Conservation (phyloP, 1,140 invertebrate genomes). For the Drosophila pseudoananassae region DNA sequence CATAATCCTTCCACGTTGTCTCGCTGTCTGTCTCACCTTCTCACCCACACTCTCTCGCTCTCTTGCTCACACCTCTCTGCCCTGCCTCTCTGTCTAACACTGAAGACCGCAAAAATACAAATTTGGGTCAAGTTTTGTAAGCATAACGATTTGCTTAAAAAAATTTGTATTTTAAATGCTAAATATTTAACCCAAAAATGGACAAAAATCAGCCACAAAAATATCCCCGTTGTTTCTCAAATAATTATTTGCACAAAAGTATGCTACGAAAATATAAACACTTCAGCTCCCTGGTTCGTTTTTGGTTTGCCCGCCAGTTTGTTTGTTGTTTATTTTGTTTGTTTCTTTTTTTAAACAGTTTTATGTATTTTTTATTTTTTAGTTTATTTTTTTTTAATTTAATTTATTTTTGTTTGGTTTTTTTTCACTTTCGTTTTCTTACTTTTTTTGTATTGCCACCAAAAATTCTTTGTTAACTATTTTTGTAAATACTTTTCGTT, state of each 20-base stretch:
- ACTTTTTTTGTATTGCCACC: conserved; percentile 15
- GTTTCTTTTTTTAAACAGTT: conserved; percentile 5
- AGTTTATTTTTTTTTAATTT: neutral
- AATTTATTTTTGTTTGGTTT: neutral
- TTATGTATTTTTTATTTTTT: neutral
- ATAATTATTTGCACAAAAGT: conserved; percentile 43
- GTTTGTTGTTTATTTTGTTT: conserved; percentile 12
- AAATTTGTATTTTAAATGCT: neutral
- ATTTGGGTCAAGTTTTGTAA: conserved; percentile 79
- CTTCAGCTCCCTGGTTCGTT: conserved; percentile 36
- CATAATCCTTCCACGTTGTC: conserved; percentile 79
- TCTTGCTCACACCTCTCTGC: neutral
- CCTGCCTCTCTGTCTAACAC: conserved; percentile 14
- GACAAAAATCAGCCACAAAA: too few relatives aligned
- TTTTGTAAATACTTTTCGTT: neutral
- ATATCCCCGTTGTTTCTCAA: neutral
- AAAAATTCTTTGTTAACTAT: neutral
- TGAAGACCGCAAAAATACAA: conserved; percentile 69
- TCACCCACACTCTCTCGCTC: conserved; percentile 1
- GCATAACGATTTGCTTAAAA: conserved; percentile 42
- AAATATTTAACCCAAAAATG: neutral
- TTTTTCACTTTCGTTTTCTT: neutral
- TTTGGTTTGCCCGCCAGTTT: conserved; percentile 21
- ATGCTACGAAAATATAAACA: conserved; percentile 58
- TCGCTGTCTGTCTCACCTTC: conserved; percentile 30